Evolutionary conservation across 2,888 invertebrate species (phyloP).

Genomic region (Parnassius orleans): DNA sequence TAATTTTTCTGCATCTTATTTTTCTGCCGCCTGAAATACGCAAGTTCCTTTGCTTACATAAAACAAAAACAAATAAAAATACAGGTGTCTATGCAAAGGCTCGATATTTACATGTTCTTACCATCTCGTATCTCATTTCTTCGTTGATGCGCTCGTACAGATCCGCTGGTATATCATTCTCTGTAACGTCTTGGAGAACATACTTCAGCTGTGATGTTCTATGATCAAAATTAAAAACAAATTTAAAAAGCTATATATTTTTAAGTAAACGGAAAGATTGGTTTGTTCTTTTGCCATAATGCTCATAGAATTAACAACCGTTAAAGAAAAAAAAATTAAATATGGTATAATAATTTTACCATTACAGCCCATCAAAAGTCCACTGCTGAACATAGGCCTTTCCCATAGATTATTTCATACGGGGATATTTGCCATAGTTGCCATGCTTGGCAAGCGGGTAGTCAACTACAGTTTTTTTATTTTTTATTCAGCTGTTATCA

Average conservation of each 20-base stretch:
- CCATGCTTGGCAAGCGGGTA: no score
- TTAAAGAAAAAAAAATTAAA: no score
- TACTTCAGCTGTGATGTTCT: conserved; percentile 91
- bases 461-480: no score
- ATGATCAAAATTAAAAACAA: conserved; percentile 23
- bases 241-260: not conserved
- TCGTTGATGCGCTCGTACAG: conserved; percentile 93
- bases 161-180: conserved; percentile 94
- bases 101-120: conserved; percentile 82
- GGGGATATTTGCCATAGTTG: no score
- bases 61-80: conserved; percentile 46
- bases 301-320: no score
- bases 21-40: conserved; percentile 76
- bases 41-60: conserved; percentile 50
- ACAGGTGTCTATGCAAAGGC: conserved; percentile 26
- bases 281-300: no score
- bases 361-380: no score
- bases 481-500: no score
- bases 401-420: no score
- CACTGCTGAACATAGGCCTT: no score
- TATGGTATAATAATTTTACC: no score
- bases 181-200: conserved; percentile 93
- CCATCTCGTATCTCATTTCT: conserved; percentile 96
- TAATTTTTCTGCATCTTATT: conserved; percentile 73
- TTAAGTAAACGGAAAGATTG: no score